Percentiles rank a stretch among this genome's conserved stretches.
Evolutionary conservation across 2,888 invertebrate genomes (phyloP).

Genomic region (Cynaeus angustus): DNA sequence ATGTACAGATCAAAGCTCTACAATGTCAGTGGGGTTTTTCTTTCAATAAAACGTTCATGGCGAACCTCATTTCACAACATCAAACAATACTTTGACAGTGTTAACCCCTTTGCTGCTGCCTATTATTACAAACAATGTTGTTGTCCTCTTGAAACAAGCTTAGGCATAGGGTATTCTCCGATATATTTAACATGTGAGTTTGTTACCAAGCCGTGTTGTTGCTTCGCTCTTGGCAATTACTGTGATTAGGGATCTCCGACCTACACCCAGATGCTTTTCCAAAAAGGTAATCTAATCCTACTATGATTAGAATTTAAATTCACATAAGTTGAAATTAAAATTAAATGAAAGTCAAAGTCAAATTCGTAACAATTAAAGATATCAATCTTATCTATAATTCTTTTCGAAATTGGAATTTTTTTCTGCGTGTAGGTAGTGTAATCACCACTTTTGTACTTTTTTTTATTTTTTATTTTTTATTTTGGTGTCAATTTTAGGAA

Average conservation of each 20-base stretch:
- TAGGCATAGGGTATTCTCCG: conserved; percentile 4
- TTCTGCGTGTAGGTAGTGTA: too few species aligned
- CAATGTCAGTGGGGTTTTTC: background rate
- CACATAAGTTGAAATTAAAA: too few species aligned
- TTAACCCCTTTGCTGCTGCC: conserved; percentile 10
- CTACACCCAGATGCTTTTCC: conserved; percentile 24
- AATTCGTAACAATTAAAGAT: too few species aligned
- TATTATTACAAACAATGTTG: conserved; percentile 25
- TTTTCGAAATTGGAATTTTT: too few species aligned
- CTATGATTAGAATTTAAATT: conserved; percentile 10
- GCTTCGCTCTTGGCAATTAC: conserved; percentile 28
- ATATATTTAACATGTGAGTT: conserved; percentile 27
- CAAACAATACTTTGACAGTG: conserved; percentile 29
- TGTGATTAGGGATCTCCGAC: conserved; percentile 28
- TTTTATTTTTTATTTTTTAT: too few species aligned
- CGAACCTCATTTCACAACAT: conserved; percentile 9
- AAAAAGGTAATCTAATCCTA: conserved; percentile 26
- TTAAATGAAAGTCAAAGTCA: too few species aligned
- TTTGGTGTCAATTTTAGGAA: too few species aligned
- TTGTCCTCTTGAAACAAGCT: conserved; percentile 2
- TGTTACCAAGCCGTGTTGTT: conserved; percentile 1
- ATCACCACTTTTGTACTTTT: too few species aligned
- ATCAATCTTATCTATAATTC: too few species aligned
- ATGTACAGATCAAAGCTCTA: conserved; percentile 4
- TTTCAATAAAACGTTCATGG: conserved; percentile 8